A percentile compares a stretch with the other conserved stretches of the same genome.
Conservation (phyloP, 2,888 invertebrate species). For the Pycnomerus fuliginosus region DNA sequence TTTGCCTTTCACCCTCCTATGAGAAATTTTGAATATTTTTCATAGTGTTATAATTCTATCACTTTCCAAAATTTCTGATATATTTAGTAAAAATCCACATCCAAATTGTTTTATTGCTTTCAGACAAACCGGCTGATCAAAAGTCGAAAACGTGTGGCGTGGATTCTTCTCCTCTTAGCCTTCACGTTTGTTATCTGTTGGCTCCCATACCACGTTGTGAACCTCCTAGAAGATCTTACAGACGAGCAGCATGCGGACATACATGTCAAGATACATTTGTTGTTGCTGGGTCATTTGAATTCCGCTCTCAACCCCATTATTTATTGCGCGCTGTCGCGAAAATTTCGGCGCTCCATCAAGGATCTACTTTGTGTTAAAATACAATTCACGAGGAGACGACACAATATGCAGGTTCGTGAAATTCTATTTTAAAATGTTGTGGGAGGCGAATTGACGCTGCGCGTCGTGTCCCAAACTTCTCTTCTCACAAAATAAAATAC, state of each 20-base stretch:
- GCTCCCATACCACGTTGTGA: slow-evolving; percentile 74
- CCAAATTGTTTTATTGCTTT: too few species aligned
- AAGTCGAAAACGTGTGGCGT: slow-evolving; percentile 72
- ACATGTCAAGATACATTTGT: slow-evolving; percentile 62
- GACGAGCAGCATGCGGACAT: slow-evolving; percentile 29
- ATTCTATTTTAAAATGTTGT: too few species aligned
- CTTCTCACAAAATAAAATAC: too few species aligned
- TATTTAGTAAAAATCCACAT: too few species aligned
- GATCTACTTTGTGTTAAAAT: slow-evolving; percentile 54
- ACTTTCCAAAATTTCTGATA: too few species aligned
- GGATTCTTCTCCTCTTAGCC: slow-evolving; percentile 71
- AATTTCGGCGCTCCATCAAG: slow-evolving; percentile 67
- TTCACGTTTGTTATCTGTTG: slow-evolving; percentile 76
- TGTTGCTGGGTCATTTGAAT: slow-evolving; percentile 73
- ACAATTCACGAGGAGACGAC: slow-evolving; percentile 37
- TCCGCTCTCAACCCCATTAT: slow-evolving; percentile 76
- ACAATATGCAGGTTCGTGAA: slow-evolving; percentile 32
- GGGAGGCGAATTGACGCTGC: too few species aligned
- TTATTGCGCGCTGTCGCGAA: slow-evolving; percentile 73
- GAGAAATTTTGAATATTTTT: too few species aligned
- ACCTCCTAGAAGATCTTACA: slow-evolving; percentile 60
- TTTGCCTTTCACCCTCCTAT: too few species aligned
- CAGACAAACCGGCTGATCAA: slow-evolving; percentile 66
- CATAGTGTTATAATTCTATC: too few species aligned
- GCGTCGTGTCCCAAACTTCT: too few species aligned